phyloP scores from a whole-genome alignment of 2,797 vertebrate species.

The Carduelis carduelis region DNA sequence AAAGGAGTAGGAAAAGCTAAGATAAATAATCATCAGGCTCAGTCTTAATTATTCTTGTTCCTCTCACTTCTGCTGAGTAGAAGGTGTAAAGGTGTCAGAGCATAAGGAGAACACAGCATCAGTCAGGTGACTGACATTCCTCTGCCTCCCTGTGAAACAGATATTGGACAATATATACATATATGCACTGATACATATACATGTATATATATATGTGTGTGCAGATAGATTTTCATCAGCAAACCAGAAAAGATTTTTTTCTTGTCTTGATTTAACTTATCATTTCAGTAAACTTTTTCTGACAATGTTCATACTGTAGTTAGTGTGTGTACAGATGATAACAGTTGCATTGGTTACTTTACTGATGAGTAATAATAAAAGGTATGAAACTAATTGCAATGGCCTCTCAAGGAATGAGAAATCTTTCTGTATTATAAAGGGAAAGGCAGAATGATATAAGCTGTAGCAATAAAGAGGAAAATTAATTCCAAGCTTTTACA shows the following conservation, averaged over 20 bases:
- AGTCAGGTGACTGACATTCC: background rate
- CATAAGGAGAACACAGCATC: background rate
- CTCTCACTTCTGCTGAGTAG: background rate
- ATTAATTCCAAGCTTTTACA: slow-evolving; percentile 56
- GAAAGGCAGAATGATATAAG: slow-evolving; percentile 14
- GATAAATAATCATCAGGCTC: background rate
- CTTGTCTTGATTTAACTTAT: slow-evolving; percentile 15
- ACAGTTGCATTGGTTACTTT: slow-evolving; percentile 26
- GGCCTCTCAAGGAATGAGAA: slow-evolving; percentile 13
- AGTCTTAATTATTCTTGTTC: background rate
- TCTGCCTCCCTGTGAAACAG: background rate
- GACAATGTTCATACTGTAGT: background rate
- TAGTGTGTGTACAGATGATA: background rate
- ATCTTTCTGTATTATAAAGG: background rate
- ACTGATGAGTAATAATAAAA: slow-evolving; percentile 23
- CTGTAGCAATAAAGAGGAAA: slow-evolving; percentile 48
- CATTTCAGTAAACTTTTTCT: background rate
- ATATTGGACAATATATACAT: background rate
- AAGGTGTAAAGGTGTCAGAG: background rate
- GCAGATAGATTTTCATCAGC: background rate
- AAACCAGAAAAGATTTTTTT: background rate
- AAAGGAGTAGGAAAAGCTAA: background rate
- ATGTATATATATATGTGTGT: background rate
- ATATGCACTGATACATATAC: no score
- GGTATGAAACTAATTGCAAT: background rate